Percentiles rank a stretch among this genome's conserved stretches.
Evolutionary conservation across 1,140 invertebrate genomes (phyloP).

Genomic region (Phthorimaea operculella): DNA sequence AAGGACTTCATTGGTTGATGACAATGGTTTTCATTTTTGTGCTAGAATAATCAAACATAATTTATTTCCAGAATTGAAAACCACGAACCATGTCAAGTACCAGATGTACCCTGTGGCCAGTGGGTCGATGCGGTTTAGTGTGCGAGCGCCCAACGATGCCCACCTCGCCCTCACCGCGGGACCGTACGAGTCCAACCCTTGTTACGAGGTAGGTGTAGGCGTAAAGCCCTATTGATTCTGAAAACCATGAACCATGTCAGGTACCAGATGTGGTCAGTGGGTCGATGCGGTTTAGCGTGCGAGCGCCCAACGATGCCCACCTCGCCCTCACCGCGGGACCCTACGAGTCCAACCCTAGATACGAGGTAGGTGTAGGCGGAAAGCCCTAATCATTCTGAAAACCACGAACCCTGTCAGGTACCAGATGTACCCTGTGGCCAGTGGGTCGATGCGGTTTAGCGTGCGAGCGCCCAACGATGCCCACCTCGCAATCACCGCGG

Average conservation of each 20-base stretch:
- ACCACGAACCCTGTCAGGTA: too few species aligned
- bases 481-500: conserved; percentile 78
- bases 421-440: conserved; percentile 77
- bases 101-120: background rate
- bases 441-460: conserved; percentile 77
- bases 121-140: background rate
- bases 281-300: background rate
- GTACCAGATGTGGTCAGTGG: background rate
- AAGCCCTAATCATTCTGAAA: too few species aligned
- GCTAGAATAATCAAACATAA: too few species aligned
- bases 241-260: conserved; percentile 12
- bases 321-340: background rate
- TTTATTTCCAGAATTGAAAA: too few species aligned
- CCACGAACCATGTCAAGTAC: background rate
- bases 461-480: conserved; percentile 82
- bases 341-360: background rate
- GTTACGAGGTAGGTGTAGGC: background rate
- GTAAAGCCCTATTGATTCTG: conserved; percentile 12
- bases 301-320: background rate
- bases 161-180: too few species aligned
- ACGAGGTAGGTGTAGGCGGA: conserved; percentile 80
- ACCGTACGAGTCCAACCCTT: too few species aligned
- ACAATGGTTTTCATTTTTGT: conserved; percentile 21
- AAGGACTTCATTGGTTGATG: conserved; percentile 20
- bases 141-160: background rate